phyloP scores from a whole-genome alignment of 2,113 vertebrate species.

The Sceloporus tristichus region DNA sequence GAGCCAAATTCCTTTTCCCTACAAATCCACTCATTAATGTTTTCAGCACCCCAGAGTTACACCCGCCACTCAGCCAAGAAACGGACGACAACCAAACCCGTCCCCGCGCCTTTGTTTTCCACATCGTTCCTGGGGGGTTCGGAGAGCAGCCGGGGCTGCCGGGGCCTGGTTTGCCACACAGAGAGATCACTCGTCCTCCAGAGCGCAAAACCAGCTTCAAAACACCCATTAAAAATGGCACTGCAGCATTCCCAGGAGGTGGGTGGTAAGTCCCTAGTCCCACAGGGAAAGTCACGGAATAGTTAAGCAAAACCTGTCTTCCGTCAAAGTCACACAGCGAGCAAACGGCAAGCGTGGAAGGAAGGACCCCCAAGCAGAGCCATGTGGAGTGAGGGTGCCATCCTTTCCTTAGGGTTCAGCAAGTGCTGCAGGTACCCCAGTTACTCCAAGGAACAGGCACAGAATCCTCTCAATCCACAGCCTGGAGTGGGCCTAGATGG shows the following conservation, averaged over 20 bases:
- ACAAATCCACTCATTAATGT: conserved; percentile 41
- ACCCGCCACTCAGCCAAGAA: conserved; percentile 40
- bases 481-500: background rate
- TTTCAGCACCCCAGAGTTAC: conserved; percentile 22
- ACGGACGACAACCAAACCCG: background rate
- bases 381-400: too few species aligned
- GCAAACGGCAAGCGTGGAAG: accelerated
- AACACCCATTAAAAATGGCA: accelerated
- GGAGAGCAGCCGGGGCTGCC: background rate
- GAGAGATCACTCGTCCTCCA: background rate
- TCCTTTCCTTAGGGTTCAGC: too few species aligned
- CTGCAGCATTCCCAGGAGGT: background rate
- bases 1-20: conserved; percentile 45
- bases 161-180: background rate
- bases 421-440: accelerated
- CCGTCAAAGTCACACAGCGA: background rate
- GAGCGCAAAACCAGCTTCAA: background rate
- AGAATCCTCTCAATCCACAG: background rate
- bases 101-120: background rate
- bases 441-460: background rate
- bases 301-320: accelerated
- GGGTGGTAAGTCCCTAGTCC: background rate
- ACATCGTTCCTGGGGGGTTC: background rate
- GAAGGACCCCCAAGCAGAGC: background rate
- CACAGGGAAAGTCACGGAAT: background rate